Base-by-base conservation (phyloP, 37 sponge, comb jelly and placozoan genomes). In the Mnemiopsis leidyi region DNA sequence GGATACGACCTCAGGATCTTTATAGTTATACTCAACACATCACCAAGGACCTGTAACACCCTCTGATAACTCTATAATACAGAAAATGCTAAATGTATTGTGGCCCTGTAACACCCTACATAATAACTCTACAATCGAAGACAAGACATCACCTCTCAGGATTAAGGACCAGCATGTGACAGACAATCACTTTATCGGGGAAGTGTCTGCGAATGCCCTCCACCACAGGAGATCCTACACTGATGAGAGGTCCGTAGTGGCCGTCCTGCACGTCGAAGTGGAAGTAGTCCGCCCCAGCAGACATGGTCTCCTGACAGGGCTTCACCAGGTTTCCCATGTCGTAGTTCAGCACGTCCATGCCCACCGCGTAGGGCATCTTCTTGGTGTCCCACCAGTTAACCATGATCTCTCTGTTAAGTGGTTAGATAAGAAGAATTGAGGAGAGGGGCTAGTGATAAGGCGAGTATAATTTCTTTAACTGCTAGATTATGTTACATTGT, bases 241-340 rank as follows among this genome's bases (percentile, higher is more conserved):
- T 71, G 7, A 71, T 71, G 30, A 71, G 26, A 2, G 75, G 75
- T 71, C 75, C 75, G 30, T 71, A 71, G 75, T 71, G 75, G 5
- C 75, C 75, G 30, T 71, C 75, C 30, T 71, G 75, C n/a, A 71
- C 75, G 30, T 71, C 75, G 20, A 71, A 71, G n/a, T 71, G 75
- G 75, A 71, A 71, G 75, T 71, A 71, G 75, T 71, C 75, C 7
- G 75, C 75, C 20, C 75, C 75, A 7, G 75, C 7, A 23, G 26
- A 29, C 75, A 71, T 71, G 75, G 30, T 71, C 25, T 71, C 30
- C 25, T 71, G 26, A n/a, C 30, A n/a, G 2, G 26, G 30, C 5
- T n/a, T 29, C 7, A 71, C 75, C 75, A 71, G 75, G 30, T 71
- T 71, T 29, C 75, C 75, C 30, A 71, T 71, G 20, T 71, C 75